Conservation (phyloP, 2,888 invertebrate species). For the Scrobipalpa atriplicella region DNA sequence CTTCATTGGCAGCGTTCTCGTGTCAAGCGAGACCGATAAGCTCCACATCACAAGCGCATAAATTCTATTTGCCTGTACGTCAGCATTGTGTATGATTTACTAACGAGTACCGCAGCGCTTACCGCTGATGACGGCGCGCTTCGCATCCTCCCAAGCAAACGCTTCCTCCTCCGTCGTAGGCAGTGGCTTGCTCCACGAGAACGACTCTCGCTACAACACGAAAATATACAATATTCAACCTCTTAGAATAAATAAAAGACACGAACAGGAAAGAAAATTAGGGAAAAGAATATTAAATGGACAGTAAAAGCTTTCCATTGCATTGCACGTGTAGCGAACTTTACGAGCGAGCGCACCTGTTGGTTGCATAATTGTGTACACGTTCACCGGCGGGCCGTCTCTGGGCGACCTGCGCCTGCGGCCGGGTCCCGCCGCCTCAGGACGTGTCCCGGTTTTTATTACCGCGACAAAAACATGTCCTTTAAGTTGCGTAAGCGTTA, state of each 20-base stretch:
- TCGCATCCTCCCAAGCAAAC: slow-evolving; percentile 21
- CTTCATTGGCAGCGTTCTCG: not conserved
- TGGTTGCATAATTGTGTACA: not conserved
- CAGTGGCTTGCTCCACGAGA: slow-evolving; percentile 9
- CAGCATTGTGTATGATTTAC: not conserved
- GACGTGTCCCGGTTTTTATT: not conserved
- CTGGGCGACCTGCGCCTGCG: not conserved
- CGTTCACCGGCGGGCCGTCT: not conserved
- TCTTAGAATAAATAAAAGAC: not conserved
- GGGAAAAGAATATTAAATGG: not conserved
- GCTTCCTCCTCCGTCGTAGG: not conserved
- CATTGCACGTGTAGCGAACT: not conserved
- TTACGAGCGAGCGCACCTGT: slow-evolving; percentile 11
- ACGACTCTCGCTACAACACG: slow-evolving; percentile 13
- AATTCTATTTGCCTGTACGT: too few relatives aligned
- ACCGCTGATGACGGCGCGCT: not conserved
- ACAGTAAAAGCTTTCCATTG: not conserved
- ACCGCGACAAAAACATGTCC: not conserved
- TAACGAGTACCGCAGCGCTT: not conserved
- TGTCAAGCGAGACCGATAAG: not conserved
- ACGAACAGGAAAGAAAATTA: not conserved
- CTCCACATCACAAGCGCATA: too few relatives aligned
- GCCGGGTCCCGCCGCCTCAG: not conserved
- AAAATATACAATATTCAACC: not conserved
- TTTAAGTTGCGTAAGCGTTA: not conserved